A percentile compares a stretch with the other conserved stretches of the same genome.
Evolutionary conservation across 2,888 invertebrate species (phyloP).

Genomic region (Dorcus hopei): DNA sequence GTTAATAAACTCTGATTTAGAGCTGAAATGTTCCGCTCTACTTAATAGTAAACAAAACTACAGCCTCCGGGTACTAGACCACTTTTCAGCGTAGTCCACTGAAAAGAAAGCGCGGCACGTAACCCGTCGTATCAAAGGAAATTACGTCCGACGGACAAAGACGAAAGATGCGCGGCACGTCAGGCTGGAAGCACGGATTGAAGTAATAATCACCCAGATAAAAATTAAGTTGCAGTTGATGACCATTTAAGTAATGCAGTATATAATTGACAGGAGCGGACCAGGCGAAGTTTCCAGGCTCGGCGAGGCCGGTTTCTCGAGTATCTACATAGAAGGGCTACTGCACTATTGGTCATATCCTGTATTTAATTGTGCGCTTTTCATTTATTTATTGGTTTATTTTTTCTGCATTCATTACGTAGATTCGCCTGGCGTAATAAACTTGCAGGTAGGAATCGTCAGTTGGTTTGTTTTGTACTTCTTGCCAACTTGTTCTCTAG

Average conservation of each 20-base stretch:
- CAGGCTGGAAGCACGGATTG: not conserved
- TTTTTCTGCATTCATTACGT: not conserved
- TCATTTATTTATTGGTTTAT: conserved; percentile 16
- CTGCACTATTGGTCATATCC: conserved; percentile 31
- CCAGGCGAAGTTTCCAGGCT: conserved; percentile 18
- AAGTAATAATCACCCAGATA: conserved; percentile 29
- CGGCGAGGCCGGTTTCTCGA: not conserved
- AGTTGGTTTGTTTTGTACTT: too few species aligned
- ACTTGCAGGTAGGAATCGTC: too few species aligned
- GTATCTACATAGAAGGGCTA: conserved; percentile 20
- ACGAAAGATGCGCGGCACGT: not conserved
- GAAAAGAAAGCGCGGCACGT: not conserved
- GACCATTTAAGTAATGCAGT: conserved; percentile 42
- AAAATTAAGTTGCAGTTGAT: conserved; percentile 37
- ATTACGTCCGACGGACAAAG: not conserved
- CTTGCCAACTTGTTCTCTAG: too few species aligned
- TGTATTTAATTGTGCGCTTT: conserved; percentile 33
- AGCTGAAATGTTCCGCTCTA: conserved; percentile 17
- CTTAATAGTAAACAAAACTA: conserved; percentile 20
- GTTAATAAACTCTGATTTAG: too few species aligned
- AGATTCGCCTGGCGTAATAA: too few species aligned
- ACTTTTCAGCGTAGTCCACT: conserved; percentile 1
- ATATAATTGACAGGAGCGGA: conserved; percentile 38
- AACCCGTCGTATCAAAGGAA: not conserved
- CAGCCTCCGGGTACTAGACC: conserved; percentile 10